Conservation (phyloP, 2,888 invertebrate species). For the Ectropis crepuscularia region DNA sequence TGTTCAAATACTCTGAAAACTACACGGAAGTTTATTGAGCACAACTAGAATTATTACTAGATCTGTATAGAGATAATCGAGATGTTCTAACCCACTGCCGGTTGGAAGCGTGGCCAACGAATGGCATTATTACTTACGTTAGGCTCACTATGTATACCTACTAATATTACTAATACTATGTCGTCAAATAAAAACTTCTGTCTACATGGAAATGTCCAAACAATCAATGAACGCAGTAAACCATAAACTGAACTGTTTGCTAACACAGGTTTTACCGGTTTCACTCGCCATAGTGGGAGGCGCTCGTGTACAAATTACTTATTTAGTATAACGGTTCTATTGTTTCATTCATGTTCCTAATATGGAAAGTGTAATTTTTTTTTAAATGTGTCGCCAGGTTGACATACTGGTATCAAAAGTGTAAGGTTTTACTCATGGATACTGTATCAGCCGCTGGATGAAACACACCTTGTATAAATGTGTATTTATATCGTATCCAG, state of each 20-base stretch:
- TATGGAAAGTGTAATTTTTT: slow-evolving; percentile 10
- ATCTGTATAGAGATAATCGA: no score
- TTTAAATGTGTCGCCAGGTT: slow-evolving; percentile 6
- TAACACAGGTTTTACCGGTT: slow-evolving; percentile 22
- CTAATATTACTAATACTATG: background rate
- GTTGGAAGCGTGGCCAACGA: no score
- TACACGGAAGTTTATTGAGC: no score
- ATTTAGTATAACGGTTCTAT: slow-evolving; percentile 16
- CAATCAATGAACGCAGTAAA: slow-evolving; percentile 12
- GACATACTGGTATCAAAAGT: slow-evolving; percentile 1
- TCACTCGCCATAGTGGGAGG: slow-evolving; percentile 3
- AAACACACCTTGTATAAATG: no score
- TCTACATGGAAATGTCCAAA: background rate
- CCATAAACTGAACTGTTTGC: slow-evolving; percentile 10
- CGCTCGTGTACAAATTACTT: background rate
- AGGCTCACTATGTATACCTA: background rate
- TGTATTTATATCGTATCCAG: no score
- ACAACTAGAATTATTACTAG: no score
- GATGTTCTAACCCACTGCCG: no score
- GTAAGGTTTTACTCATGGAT: no score
- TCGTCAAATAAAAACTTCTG: slow-evolving; percentile 2
- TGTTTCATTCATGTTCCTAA: slow-evolving; percentile 18
- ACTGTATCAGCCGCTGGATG: no score
- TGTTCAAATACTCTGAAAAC: no score
- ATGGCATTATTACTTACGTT: no score